Conservation (phyloP, 2,113 vertebrate genomes). For the Ageneiosus marmoratus region DNA sequence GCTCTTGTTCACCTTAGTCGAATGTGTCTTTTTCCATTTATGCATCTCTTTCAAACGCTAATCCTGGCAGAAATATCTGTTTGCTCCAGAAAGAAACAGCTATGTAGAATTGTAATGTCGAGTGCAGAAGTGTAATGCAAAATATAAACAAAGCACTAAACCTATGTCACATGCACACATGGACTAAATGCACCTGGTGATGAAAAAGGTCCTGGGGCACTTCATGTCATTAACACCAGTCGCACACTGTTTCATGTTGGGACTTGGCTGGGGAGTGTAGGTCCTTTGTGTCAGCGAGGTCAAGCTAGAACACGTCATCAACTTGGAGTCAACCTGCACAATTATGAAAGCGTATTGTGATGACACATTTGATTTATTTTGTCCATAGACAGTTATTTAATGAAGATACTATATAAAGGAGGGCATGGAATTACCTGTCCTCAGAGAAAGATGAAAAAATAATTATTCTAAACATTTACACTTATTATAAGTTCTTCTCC, state of each 20-base stretch:
- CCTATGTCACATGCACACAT: neutral
- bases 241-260: neutral
- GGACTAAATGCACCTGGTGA: conserved; percentile 9
- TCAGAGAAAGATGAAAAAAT: neutral
- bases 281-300: neutral
- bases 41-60: neutral
- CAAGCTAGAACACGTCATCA: conserved; percentile 3
- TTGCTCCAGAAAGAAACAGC: neutral
- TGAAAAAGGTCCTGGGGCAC: conserved; percentile 1
- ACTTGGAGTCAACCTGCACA: neutral
- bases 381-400: neutral
- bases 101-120: neutral
- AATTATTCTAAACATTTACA: neutral
- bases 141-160: neutral
- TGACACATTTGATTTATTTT: neutral
- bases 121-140: neutral
- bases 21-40: neutral
- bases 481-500: neutral
- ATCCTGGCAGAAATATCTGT: neutral
- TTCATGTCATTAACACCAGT: neutral
- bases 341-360: neutral
- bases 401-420: neutral
- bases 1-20: conserved; percentile 39
- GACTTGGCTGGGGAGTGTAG: neutral
- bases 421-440: neutral